phyloP scores from a whole-genome alignment of 2,113 vertebrate genomes.

The Megatriorchis doriae region DNA sequence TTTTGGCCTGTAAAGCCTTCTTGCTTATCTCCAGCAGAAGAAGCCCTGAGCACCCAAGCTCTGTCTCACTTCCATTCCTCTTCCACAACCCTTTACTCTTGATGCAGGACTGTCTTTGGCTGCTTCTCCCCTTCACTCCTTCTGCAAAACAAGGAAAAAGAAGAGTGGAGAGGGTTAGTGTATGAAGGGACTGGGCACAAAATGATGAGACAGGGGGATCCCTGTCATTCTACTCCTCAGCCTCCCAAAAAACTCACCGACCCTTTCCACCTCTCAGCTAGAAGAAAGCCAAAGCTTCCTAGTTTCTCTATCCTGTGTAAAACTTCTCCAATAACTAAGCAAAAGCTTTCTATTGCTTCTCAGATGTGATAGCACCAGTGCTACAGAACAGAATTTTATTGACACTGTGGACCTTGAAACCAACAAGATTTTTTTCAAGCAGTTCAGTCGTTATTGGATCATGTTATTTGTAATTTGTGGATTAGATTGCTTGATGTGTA shows the following conservation, averaged over 20 bases:
- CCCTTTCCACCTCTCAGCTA: neutral
- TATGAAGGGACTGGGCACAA: neutral
- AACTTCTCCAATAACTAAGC: neutral
- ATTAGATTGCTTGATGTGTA: neutral
- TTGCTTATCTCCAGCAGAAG: neutral
- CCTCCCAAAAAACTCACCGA: neutral
- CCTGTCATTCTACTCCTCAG: neutral
- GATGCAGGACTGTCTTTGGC: neutral
- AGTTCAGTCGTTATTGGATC: neutral
- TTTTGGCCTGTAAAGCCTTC: neutral
- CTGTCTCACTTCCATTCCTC: neutral
- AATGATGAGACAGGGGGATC: neutral
- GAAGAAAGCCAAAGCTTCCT: neutral
- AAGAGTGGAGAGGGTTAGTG: too few relatives aligned
- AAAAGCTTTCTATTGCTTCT: neutral
- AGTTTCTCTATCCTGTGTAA: neutral
- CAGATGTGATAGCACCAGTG: neutral
- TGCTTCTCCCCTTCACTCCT: neutral
- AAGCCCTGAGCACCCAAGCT: fast-evolving
- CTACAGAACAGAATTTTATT: neutral
- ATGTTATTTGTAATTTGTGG: neutral
- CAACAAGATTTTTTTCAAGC: neutral
- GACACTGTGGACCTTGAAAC: neutral
- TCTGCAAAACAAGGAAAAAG: neutral
- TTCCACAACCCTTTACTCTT: neutral